Base-by-base conservation (phyloP, 1,140 invertebrate genomes). In the Lasioglossum albipes region DNA sequence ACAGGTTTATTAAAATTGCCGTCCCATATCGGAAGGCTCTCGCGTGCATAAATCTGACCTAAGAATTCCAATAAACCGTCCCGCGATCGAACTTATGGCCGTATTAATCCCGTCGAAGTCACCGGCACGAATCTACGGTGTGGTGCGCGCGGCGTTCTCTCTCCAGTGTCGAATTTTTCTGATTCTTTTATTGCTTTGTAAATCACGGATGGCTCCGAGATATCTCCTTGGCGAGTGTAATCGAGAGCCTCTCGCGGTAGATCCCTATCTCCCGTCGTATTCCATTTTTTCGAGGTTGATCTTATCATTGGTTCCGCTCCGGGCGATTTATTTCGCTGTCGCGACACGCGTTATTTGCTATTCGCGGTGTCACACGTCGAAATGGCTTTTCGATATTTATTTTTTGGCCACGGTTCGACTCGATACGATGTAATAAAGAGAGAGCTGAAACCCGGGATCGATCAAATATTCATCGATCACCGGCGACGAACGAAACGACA, bases 381-480 rank as follows among this genome's bases (percentile, higher is more conserved):
- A 78, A 78, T 54, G 27, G 45, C 6, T 78, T 78, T 72, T n/a
- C 59, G 57, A 72, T 72, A 78, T 72, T 78, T 78, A 64, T 78
- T 64, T 62, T 49, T 42, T 42, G 42, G 31, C 9, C 2, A 27
- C 22, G 22, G 9, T 10, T 62, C 57, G 42, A 70, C 70, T 22
- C 20, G 27, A 5, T 27, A 2, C 65, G 75, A 76, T 69, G 52
- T 16, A 27, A 27, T 27, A 27, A 27, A 27, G 27, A 27, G 27
- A 41, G 7, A 4, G 20, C 2, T 41, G 18, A 70, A 45, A 59
- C 74, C n/a, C 18, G n/a, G 9, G 66, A 76, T 76, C 66, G 75
- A 78, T 72, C 68, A 72, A 78, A 49, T 72, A 72, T 79, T 79
- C 70, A 79, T 79, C 70, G 70, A 74, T 74, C 69, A 12, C 36